Evolutionary conservation across 2,888 invertebrate genomes (phyloP), one percentile per base, ranked within the genome.

Genomic region (Margaritifera margaritifera): DNA sequence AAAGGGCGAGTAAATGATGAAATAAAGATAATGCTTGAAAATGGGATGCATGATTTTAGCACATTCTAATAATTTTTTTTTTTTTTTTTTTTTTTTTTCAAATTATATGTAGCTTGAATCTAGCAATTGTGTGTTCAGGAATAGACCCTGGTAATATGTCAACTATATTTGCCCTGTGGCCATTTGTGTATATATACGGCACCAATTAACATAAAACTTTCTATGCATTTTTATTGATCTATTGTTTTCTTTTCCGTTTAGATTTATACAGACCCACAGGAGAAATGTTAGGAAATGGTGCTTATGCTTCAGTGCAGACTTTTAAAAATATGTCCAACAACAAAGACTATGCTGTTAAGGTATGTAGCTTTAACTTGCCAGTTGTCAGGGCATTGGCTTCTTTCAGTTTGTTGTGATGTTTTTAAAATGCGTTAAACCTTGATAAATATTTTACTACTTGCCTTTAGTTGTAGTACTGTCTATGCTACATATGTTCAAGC

Each of bases 241-340:
- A 54, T 59, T 31, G 27, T 25, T 31, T 58, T 56, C 24, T 22
- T 68, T 62, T 66, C 27, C 72, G 84, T 88, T 80, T 92, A 97
- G 98, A 98, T 92, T 92, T 97, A 87, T 99, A 98, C 92, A 94
- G 95, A 91, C 92, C 98, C 87, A 97, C 97, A 72, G 97, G 97
- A 75, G 98, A 98, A 91, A 94, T 97, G 84, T 92, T 99, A 87
- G 99, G 99, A 83, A 95, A 96, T 91, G 99, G 99, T 80, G 97
- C 98, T 70, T 98, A 97, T 91, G 98, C 97, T 74, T 95, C 96
- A 82, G 98, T 98, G 72, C 95, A 95, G 90, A 96, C 97, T 15
- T 98, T 97, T 92, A 93, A 95, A 80, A 96, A 96, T 90, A 94
- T 95, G 87, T 94, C 95, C 91, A 97, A 96, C 79, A 95, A 95